Conservation (phyloP, 2,888 invertebrate species). For the Tridacna gigas region DNA sequence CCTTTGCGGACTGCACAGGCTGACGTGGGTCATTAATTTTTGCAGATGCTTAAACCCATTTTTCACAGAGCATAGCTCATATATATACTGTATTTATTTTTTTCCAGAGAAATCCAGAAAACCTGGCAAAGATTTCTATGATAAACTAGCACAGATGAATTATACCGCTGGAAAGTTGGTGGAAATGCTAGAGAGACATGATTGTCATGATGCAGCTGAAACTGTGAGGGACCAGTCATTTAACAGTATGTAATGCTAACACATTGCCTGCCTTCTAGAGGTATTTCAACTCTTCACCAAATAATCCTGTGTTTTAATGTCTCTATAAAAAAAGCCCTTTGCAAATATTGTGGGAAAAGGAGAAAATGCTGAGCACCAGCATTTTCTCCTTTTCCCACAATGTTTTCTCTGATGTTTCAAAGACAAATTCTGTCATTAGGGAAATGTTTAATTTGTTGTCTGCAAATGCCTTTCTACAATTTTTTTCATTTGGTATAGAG, state of each 20-base stretch:
- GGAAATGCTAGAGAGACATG: slow-evolving; percentile 9
- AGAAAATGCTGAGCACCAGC: not conserved
- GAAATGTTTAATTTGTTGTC: no score
- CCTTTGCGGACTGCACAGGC: no score
- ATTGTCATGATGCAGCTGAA: slow-evolving; percentile 7
- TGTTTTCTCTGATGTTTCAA: not conserved
- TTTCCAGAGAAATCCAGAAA: slow-evolving; percentile 7
- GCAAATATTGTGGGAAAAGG: not conserved
- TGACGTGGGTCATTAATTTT: no score
- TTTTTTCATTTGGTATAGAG: no score
- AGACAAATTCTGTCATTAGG: not conserved
- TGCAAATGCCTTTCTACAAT: no score
- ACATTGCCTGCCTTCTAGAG: no score
- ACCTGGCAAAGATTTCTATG: slow-evolving; percentile 14
- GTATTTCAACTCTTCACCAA: no score
- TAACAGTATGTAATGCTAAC: not conserved
- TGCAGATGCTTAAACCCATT: no score
- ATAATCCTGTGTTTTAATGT: no score
- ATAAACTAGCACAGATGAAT: not conserved
- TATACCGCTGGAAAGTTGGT: not conserved
- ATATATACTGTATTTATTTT: not conserved
- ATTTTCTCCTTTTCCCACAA: not conserved
- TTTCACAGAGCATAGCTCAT: no score
- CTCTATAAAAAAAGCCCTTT: no score
- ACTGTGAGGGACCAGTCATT: not conserved